Conservation (phyloP, 2,888 invertebrate genomes). For the Malthinus seriepunctatus region DNA sequence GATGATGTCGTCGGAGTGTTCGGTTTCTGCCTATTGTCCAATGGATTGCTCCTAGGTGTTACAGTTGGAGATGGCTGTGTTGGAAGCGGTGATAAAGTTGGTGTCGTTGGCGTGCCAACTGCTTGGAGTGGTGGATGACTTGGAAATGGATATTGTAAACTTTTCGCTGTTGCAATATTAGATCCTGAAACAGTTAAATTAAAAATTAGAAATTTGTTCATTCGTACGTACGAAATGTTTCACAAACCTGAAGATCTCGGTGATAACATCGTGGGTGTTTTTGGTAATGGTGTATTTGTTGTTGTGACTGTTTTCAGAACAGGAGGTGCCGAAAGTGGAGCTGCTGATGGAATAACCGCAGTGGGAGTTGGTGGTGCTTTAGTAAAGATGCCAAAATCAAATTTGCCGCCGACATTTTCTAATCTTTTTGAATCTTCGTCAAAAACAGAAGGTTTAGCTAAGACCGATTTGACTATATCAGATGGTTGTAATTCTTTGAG, state of each 20-base stretch:
- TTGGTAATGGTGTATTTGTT: constrained; percentile 39
- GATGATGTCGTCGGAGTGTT: constrained; percentile 42
- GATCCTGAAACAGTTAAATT: constrained; percentile 11
- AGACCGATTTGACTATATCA: constrained; percentile 88
- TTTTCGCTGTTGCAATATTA: constrained; percentile 55
- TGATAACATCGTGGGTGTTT: constrained; percentile 49
- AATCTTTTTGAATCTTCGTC: constrained; percentile 94
- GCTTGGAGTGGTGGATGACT: constrained; percentile 68
- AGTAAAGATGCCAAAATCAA: constrained; percentile 60
- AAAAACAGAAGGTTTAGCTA: constrained; percentile 92
- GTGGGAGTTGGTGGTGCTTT: constrained; percentile 35
- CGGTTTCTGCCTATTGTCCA: constrained; percentile 51
- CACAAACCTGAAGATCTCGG: constrained; percentile 48
- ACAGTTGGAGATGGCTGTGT: constrained; percentile 36
- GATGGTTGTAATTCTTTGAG: constrained; percentile 85
- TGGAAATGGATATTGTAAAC: constrained; percentile 78
- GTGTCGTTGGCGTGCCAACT: constrained; percentile 35
- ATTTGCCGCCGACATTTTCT: constrained; percentile 83
- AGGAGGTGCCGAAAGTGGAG: constrained; percentile 33
- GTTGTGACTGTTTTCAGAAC: constrained; percentile 39
- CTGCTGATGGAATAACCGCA: constrained; percentile 13
- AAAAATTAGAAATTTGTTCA: neutral
- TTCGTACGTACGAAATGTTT: constrained; percentile 33
- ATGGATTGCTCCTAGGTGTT: constrained; percentile 42
- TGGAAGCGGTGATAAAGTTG: constrained; percentile 40